These are phyloP conservation scores for Pomatorhinus ruficollis DNA, from an alignment of 2,113 vertebrate species.

Conservation along the genomic window DNA sequence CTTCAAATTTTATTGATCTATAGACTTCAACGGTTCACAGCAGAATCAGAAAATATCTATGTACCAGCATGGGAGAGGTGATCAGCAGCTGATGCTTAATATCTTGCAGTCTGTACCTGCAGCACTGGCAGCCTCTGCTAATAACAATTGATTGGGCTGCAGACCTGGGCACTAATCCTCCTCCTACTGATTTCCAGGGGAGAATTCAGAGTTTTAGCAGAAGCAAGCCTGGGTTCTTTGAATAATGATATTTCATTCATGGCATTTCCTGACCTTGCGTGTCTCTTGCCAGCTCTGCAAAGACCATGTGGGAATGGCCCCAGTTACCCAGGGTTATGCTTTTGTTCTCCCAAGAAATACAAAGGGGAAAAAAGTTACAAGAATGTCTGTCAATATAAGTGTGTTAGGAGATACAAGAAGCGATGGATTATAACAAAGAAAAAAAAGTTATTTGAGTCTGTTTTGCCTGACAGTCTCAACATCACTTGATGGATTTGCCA, in stretches of 20 bases:
- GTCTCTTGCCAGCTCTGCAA: background rate
- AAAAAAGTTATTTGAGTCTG: background rate
- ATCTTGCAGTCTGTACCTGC: rapidly evolving
- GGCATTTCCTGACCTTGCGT: background rate
- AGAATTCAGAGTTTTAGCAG: background rate
- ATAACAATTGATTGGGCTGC: background rate
- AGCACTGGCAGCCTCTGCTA: background rate
- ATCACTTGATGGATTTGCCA: background rate
- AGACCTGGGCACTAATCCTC: background rate
- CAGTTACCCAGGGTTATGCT: background rate
- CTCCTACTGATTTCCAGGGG: background rate
- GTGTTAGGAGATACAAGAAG: background rate
- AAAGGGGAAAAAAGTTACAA: background rate
- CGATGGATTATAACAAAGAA: background rate
- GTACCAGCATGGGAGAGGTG: background rate
- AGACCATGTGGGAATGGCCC: background rate
- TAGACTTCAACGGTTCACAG: background rate
- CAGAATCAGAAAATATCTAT: background rate
- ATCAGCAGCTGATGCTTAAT: background rate
- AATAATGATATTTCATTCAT: background rate
- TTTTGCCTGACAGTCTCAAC: background rate
- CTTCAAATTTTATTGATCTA: background rate
- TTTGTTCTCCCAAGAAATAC: background rate
- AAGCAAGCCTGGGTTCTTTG: background rate
- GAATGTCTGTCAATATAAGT: background rate